Conservation (phyloP, 2,113 vertebrate species). For the Ranitomeya imitator region DNA sequence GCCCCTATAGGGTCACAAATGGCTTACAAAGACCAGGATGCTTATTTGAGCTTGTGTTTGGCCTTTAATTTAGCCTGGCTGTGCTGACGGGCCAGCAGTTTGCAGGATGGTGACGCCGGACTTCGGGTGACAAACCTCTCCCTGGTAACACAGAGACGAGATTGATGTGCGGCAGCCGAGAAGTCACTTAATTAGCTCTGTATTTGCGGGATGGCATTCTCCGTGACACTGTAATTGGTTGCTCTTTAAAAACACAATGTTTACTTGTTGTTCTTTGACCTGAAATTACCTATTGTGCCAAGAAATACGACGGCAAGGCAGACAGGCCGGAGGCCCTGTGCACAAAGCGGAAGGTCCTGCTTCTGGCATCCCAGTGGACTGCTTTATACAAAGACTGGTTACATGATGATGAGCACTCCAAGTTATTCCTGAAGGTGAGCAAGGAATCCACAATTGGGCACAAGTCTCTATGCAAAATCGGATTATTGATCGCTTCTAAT, state of each 20-base stretch:
- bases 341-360: conserved; percentile 90
- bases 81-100: neutral
- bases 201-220: conserved; percentile 4
- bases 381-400: conserved; percentile 87
- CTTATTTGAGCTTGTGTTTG: neutral
- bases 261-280: conserved; percentile 78
- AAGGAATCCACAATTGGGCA: neutral
- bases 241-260: conserved; percentile 30
- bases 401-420: conserved; percentile 88
- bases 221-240: conserved; percentile 21
- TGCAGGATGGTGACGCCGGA: neutral
- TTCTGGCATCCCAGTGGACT: conserved; percentile 93
- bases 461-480: neutral
- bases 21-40: neutral
- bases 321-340: conserved; percentile 81
- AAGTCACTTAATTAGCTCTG: conserved; percentile 27
- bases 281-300: conserved; percentile 87
- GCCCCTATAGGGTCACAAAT: neutral
- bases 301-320: conserved; percentile 83
- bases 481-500: neutral
- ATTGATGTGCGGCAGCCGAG: conserved; percentile 15
- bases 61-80: conserved; percentile 4
- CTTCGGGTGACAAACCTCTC: neutral
- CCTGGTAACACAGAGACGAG: neutral
- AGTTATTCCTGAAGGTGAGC: conserved; percentile 91